A percentile compares a stretch with the other conserved stretches of the same genome.
phyloP scores from a whole-genome alignment of 2,888 invertebrate genomes.

The Acanthopleura granulata region DNA sequence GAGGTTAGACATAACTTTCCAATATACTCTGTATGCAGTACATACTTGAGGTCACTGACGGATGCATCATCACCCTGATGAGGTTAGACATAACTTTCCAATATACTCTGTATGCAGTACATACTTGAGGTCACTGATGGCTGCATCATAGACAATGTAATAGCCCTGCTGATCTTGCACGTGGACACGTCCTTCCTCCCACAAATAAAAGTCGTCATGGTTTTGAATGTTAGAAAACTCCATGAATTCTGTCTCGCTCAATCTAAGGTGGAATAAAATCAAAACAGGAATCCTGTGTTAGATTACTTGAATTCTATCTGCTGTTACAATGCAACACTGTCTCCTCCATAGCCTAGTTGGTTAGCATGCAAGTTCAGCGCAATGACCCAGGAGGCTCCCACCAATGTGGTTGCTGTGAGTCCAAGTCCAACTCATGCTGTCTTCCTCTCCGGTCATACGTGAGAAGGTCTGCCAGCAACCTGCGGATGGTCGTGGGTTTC shows the following conservation, averaged over 20 bases:
- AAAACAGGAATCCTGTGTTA: neutral
- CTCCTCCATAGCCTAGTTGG: too few relatives aligned
- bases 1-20: too few relatives aligned
- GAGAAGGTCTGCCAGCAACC: too few relatives aligned
- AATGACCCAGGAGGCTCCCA: too few relatives aligned
- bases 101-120: constrained; percentile 18
- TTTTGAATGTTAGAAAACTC: constrained; percentile 67
- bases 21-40: neutral
- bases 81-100: too few relatives aligned
- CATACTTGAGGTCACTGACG: constrained; percentile 63
- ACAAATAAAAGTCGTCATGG: constrained; percentile 68
- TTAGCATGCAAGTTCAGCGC: too few relatives aligned
- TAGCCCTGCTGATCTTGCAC: constrained; percentile 67
- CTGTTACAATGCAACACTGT: too few relatives aligned
- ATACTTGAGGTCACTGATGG: constrained; percentile 64
- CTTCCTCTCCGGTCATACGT: too few relatives aligned
- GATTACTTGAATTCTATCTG: neutral
- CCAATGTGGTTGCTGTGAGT: too few relatives aligned
- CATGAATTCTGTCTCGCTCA: constrained; percentile 67
- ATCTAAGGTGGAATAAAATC: constrained; percentile 38
- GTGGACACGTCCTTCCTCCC: constrained; percentile 66
- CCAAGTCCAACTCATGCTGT: too few relatives aligned
- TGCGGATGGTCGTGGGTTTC: too few relatives aligned
- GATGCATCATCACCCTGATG: constrained; percentile 66
- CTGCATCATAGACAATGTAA: constrained; percentile 65